Base-by-base conservation (phyloP, 35 echinoderm and acorn worm genomes). In the Heliocidaris erythrogramma region DNA sequence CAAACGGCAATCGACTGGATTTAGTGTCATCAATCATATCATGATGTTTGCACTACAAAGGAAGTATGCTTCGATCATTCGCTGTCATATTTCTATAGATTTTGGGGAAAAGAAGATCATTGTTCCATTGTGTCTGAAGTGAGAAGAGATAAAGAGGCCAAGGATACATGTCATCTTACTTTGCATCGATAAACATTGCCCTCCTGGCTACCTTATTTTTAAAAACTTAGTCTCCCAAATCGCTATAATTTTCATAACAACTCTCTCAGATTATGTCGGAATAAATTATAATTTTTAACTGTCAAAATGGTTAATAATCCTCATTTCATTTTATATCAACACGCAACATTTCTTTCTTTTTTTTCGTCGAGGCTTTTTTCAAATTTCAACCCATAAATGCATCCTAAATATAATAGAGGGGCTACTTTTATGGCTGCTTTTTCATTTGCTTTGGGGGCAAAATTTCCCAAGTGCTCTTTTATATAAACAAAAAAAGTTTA, bases 11-110 rank as follows among this genome's bases (percentile, higher is more conserved):
- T 89, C 12, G 87, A 47, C 31, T 47, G 65, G 87, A 89, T 89
- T 89, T 89, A 24, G 31, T 12, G 29, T 89, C 87, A 89, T 89
- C 87, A 89, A 89, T 89, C 87, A 89, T 89, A 89, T 47, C 47
- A 32, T 47, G 2, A 78, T 78, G 65, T 78, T 78, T n/a, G 65
- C 21, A 78, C 14, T 6, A 78, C 17, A 78, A 78, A 78, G 65
- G 65, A 78, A 78, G 65, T 78, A 78, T 78, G 65, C 65, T 78
- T 78, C 65, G 65, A 78, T 78, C 65, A 78, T 78, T 27, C 65
- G 18, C 65, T 78, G 65, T 78, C 65, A 78, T 78, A 78, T 27
- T 78, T 78, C 21, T 78, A n/a, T 78, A 78, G 65, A 27, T 27
- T 78, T 21, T 27, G 65, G 27, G 21, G 18, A 78, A 78, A n/a